Base-by-base conservation (phyloP, 2,113 vertebrate genomes). In the Varanus salvator region DNA sequence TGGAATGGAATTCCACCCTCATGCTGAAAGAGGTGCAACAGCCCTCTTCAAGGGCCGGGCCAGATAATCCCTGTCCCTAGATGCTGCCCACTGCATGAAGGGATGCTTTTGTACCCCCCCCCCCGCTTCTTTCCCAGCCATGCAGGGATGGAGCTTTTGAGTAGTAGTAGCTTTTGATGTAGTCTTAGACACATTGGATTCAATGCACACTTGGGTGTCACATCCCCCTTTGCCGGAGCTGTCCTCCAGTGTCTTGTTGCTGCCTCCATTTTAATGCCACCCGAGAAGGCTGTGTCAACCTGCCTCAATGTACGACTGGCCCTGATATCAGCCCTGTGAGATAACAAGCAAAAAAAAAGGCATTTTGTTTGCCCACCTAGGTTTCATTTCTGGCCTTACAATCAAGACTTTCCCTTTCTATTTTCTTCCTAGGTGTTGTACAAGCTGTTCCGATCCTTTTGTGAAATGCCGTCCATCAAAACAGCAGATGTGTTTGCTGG, bases 391-490 rank as follows among this genome's bases (percentile, higher is more conserved):
- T 23, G 19, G 21, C 60, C 23, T n/a, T 86, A 29, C 85, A 52
- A 75, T 21, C 44, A 76, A 68, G 48, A 38, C 54, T 78, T 76
- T 87, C 52, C 64, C 21, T 90, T 12, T 86, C 34, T 3, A 0
- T 86, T 74, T 93, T 54, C 80, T n/a, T 78, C 80, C 8, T 57
- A 98, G 97, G 98, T 98, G 54, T 96, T 98, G 38, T 98, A 98
- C 96, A 98, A 98, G 88, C 94, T 98, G 27, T 98, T 98, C 48
- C 97, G 98, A 54, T 98, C 96, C 31, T 98, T 98, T 95, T 97
- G 96, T n/a, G 97, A 97, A 76, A 96, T 98, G 96, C 94, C 97
- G 0, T 80, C 96, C 3, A 95, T 98, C 93, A 96, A 97, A 64
- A 93, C 92, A 0, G 0, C 94, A 92, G 97, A 98, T 68, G 93